A percentile compares a stretch with the other conserved stretches of the same genome.
Conservation (phyloP, 2,113 vertebrate genomes). For the Echinops telfairi region DNA sequence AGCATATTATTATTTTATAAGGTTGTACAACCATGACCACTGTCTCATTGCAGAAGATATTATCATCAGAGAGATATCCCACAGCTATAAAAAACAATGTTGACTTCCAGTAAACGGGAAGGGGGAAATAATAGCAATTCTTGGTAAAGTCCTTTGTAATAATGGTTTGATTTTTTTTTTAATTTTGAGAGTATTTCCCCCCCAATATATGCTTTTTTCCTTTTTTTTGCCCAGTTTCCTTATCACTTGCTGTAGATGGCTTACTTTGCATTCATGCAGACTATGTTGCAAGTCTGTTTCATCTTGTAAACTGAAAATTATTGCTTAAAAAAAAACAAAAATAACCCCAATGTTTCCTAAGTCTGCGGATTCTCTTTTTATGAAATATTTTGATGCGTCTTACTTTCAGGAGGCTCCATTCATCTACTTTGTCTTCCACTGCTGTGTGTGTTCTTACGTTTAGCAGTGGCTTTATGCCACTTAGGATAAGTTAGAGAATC, state of each 20-base stretch:
- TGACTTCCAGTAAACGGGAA: constrained; percentile 85
- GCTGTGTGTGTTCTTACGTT: too few species aligned
- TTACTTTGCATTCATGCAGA: constrained; percentile 90
- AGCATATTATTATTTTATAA: too few species aligned
- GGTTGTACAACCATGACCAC: not conserved
- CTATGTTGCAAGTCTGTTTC: constrained; percentile 90
- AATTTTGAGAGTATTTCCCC: constrained; percentile 82
- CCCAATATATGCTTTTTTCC: constrained; percentile 86
- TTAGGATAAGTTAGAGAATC: too few species aligned
- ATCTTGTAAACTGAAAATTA: constrained; percentile 91
- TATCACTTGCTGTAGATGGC: constrained; percentile 91
- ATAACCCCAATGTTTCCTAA: too few species aligned
- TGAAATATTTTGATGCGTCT: too few species aligned
- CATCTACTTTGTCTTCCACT: too few species aligned
- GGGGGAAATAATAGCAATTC: constrained; percentile 87
- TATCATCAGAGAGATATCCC: not conserved
- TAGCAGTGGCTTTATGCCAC: too few species aligned
- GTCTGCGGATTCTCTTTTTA: too few species aligned
- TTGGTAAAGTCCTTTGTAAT: constrained; percentile 84
- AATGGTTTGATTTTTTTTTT: constrained; percentile 88
- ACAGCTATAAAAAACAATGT: too few species aligned
- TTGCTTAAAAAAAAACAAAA: too few species aligned
- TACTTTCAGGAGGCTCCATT: too few species aligned
- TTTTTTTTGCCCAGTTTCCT: constrained; percentile 82
- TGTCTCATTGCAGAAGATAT: not conserved